Percentiles rank a stretch among this genome's conserved stretches.
These are phyloP conservation scores for Sceliomorpha sp. DNA, from an alignment of 2,888 invertebrate species.

Conservation along the genomic window DNA sequence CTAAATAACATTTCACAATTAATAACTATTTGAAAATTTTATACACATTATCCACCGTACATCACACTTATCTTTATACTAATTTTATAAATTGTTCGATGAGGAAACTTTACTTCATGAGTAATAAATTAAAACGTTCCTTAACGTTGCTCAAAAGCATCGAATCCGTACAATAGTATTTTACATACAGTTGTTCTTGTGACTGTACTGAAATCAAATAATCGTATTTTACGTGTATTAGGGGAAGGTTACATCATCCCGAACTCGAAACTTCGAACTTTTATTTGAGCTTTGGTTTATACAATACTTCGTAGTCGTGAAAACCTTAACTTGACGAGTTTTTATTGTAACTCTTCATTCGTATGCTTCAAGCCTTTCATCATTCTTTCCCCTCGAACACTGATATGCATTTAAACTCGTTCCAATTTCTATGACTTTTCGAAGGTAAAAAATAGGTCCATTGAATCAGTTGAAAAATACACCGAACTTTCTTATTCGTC, in stretches of 20 bases:
- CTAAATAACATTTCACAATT: no score
- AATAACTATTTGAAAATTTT: no score
- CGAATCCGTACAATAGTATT: no score
- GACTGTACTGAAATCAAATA: no score
- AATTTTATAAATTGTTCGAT: no score
- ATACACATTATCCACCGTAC: no score
- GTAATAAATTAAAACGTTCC: no score
- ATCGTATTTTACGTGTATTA: background rate
- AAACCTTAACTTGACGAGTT: conserved; percentile 17
- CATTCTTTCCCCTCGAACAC: conserved; percentile 18
- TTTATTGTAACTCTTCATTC: conserved; percentile 12
- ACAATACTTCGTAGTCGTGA: conserved; percentile 34
- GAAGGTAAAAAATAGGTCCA: conserved; percentile 40
- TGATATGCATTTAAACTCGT: conserved; percentile 37
- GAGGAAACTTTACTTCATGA: no score
- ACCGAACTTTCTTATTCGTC: conserved; percentile 26
- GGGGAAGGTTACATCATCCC: background rate
- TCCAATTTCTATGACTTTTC: conserved; percentile 1
- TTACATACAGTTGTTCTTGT: no score
- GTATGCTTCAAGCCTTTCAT: conserved; percentile 14
- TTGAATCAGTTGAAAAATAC: conserved; percentile 44
- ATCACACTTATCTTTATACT: no score
- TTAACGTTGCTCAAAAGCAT: no score
- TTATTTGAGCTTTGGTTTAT: conserved; percentile 46
- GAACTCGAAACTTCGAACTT: background rate